A percentile compares a stretch with the other conserved stretches of the same genome.
phyloP scores from a whole-genome alignment of 2,888 invertebrate genomes.

The Rugalucina vietnamica region DNA sequence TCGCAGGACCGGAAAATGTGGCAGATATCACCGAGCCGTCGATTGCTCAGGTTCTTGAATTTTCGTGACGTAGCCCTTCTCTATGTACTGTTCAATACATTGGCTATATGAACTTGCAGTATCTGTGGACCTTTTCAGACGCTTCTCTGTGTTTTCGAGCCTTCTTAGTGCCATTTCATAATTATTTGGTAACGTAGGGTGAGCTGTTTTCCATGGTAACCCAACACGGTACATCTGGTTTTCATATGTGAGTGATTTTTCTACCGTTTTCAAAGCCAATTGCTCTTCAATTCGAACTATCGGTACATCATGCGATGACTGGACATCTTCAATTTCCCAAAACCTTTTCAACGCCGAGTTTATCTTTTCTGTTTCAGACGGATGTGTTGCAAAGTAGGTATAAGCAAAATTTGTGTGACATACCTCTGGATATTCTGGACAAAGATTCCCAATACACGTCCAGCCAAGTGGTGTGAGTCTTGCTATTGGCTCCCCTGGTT shows the following conservation, averaged over 20 bases:
- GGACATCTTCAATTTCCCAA: constrained; percentile 33
- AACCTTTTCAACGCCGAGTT: constrained; percentile 15
- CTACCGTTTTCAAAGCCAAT: not conserved
- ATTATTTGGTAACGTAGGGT: constrained; percentile 21
- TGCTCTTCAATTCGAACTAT: not conserved
- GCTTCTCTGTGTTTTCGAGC: constrained; percentile 33
- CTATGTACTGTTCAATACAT: constrained; percentile 4
- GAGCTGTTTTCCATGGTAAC: constrained; percentile 40
- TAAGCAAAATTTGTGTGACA: not conserved
- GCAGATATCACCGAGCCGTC: constrained; percentile 24
- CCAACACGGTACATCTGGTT: constrained; percentile 21
- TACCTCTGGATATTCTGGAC: not conserved
- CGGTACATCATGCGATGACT: not conserved
- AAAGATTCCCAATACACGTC: constrained; percentile 45
- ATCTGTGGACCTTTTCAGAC: not conserved
- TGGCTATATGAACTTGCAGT: not conserved
- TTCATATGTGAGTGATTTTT: constrained; percentile 3
- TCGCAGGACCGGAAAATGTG: constrained; percentile 29
- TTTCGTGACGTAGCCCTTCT: constrained; percentile 24
- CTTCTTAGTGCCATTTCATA: constrained; percentile 34
- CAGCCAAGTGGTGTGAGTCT: constrained; percentile 55
- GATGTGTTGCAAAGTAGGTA: constrained; percentile 1
- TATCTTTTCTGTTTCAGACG: not conserved
- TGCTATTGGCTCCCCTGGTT: constrained; percentile 45
- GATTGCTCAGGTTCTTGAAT: not conserved